Base-by-base conservation (phyloP, 2,888 invertebrate species). In the Orchesella flavescens region DNA sequence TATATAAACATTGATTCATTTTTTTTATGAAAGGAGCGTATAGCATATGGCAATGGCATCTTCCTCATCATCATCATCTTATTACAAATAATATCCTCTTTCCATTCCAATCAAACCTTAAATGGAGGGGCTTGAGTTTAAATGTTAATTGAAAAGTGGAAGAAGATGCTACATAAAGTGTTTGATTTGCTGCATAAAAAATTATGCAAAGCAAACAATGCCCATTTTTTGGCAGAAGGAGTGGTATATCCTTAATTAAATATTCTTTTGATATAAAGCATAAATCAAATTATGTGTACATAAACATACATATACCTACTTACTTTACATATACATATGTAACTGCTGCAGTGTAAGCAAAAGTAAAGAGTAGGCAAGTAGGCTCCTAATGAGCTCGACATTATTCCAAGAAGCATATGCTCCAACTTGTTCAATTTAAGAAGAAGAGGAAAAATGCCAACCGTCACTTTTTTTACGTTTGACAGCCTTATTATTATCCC, bases 401-500 rank as follows among this genome's bases (percentile, higher is more conserved):
- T 17, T 74, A 63, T 74, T 74, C 74, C 74, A 63, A 46, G 63
- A 74, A 63, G 74, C 24, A n/a, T n/a, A 63, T 46, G 43, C n/a
- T 71, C 12, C 71, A 71, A 53, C 17, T 23, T 59, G 9, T 21
- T 46, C 46, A 46, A 13, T 10, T 46, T 46, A 46, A 13, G 13
- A 7, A 46, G 13, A 46, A 46, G 13, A 23, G 7, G 49, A 1
- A 69, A 68, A 77, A 53, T 77, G 43, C 77, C 68, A 77, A 77
- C 77, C 77, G 77, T 77, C 77, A 77, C 69, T 77, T 76, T 76
- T 75, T 75, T 75, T 44, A 21, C 57, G n/a, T 44, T 77, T 77
- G 77, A 69, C 77, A 75, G 66, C 65, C 75, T 53, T 66, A 66
- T 75, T 75, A 75, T 75, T 75, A 66, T 21, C 75, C 46, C 44